phyloP scores from a whole-genome alignment of 2,113 vertebrate genomes.

The Pterocles gutturalis region DNA sequence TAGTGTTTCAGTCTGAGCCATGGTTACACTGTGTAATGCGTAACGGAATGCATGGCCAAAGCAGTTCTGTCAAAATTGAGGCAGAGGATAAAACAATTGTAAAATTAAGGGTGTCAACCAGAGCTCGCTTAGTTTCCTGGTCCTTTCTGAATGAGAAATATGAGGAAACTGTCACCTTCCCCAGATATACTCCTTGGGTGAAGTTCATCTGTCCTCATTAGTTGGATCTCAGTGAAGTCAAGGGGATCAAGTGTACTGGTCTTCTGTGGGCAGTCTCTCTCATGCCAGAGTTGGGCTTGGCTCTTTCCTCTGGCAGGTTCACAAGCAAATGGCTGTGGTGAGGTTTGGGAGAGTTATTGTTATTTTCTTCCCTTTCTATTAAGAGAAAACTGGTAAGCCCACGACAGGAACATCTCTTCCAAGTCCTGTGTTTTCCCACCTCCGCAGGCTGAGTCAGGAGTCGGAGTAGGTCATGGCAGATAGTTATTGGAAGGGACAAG shows the following conservation, averaged over 20 bases:
- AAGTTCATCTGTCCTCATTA: slow-evolving; percentile 13
- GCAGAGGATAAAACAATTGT: slow-evolving; percentile 42
- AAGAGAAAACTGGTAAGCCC: slow-evolving; percentile 8
- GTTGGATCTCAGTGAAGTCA: background rate
- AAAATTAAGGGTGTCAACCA: slow-evolving; percentile 51
- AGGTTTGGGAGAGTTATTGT: slow-evolving; percentile 3
- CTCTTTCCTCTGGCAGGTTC: background rate
- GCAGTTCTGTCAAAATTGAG: slow-evolving; percentile 24
- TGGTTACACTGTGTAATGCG: slow-evolving; percentile 46
- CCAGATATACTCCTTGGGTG: slow-evolving; percentile 13
- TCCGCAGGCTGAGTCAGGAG: slow-evolving; percentile 27
- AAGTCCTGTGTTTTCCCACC: slow-evolving; percentile 5
- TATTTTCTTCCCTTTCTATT: slow-evolving; percentile 10
- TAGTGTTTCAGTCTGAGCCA: slow-evolving; percentile 43
- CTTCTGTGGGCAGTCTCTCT: background rate
- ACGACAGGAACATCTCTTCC: background rate
- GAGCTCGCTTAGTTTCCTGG: slow-evolving; percentile 63
- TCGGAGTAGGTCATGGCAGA: background rate
- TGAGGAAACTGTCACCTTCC: slow-evolving; percentile 60
- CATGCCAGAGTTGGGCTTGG: background rate
- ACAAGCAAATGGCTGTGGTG: background rate
- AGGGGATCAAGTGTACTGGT: slow-evolving; percentile 22
- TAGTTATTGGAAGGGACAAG: background rate
- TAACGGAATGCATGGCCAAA: slow-evolving; percentile 49
- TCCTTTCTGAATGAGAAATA: slow-evolving; percentile 32